Percentiles rank a stretch among this genome's conserved stretches.
These are phyloP conservation scores for Anastrepha ludens DNA, from an alignment of 1,140 invertebrate species.

Conservation along the genomic window DNA sequence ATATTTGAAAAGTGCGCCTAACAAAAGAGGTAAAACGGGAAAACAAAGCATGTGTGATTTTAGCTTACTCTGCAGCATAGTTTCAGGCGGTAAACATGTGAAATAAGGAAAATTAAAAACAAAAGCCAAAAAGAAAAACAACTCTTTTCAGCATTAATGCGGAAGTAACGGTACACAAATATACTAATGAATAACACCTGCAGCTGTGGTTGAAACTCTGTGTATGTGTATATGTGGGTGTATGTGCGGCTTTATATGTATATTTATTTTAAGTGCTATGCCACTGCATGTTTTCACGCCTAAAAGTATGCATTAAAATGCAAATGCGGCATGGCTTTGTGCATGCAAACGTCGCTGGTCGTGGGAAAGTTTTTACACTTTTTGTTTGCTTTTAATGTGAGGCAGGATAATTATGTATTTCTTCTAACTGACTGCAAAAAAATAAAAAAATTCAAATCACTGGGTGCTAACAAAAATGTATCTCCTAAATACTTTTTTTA, in stretches of 20 bases:
- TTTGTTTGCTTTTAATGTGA: neutral
- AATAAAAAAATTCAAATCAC: neutral
- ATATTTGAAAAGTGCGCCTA: neutral
- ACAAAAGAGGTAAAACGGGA: neutral
- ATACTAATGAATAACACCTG: slow-evolving; percentile 35
- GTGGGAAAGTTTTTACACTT: too few species aligned
- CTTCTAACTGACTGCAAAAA: neutral
- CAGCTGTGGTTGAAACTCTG: neutral
- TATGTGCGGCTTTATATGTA: too few species aligned
- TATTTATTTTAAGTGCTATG: neutral
- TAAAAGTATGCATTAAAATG: slow-evolving; percentile 38
- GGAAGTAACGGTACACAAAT: neutral
- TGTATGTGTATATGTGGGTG: too few species aligned
- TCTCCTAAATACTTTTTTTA: too few species aligned
- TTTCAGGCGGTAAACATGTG: neutral
- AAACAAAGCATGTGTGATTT: neutral
- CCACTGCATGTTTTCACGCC: slow-evolving; percentile 36
- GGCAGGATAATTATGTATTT: neutral
- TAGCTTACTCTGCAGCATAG: neutral
- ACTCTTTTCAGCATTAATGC: slow-evolving; percentile 30
- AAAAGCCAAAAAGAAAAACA: too few species aligned
- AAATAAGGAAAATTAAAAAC: neutral
- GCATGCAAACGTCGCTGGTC: neutral
- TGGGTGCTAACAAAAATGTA: too few species aligned
- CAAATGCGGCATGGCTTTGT: neutral